These are phyloP conservation scores for Lordiphosa mommai DNA, from an alignment of 1,140 invertebrate species.

Conservation along the genomic window DNA sequence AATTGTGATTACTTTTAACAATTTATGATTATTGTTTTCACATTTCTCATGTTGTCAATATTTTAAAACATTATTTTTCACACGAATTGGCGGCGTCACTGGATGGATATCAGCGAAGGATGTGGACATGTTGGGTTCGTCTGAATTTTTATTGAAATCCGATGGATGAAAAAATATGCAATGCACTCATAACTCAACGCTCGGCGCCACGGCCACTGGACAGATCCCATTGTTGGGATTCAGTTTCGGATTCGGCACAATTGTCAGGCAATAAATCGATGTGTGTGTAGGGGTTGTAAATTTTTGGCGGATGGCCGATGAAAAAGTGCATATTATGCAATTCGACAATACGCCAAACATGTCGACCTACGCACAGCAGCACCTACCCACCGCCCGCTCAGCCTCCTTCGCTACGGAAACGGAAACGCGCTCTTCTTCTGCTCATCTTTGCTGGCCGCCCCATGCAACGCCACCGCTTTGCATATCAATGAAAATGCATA, in stretches of 20 bases:
- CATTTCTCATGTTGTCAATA: conserved; percentile 78
- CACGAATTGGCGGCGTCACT: conserved; percentile 62
- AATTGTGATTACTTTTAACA: conserved; percentile 58
- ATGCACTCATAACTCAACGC: conserved; percentile 63
- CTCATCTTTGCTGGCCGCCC: conserved; percentile 1
- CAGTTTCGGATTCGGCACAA: conserved; percentile 60
- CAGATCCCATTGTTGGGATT: conserved; percentile 55
- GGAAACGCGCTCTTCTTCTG: conserved; percentile 66
- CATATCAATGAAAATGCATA: conserved; percentile 79
- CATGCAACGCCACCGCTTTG: conserved; percentile 49
- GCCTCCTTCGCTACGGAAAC: conserved; percentile 45
- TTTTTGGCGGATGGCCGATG: conserved; percentile 74
- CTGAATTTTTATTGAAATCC: conserved; percentile 69
- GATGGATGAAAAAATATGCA: conserved; percentile 69
- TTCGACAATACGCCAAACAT: conserved; percentile 77
- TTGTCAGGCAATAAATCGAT: conserved; percentile 80
- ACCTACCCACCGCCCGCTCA: conserved; percentile 22
- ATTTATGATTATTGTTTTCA: conserved; percentile 79
- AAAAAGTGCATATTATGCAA: conserved; percentile 79
- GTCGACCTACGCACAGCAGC: conserved; percentile 51
- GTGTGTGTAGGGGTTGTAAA: conserved; percentile 78
- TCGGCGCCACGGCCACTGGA: conserved; percentile 60
- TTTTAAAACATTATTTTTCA: conserved; percentile 78
- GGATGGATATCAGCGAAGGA: conserved; percentile 36
- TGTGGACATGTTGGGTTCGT: conserved; percentile 25